Base-by-base conservation (phyloP, 2,888 invertebrate genomes). In the Taphrorychus bicolor region DNA sequence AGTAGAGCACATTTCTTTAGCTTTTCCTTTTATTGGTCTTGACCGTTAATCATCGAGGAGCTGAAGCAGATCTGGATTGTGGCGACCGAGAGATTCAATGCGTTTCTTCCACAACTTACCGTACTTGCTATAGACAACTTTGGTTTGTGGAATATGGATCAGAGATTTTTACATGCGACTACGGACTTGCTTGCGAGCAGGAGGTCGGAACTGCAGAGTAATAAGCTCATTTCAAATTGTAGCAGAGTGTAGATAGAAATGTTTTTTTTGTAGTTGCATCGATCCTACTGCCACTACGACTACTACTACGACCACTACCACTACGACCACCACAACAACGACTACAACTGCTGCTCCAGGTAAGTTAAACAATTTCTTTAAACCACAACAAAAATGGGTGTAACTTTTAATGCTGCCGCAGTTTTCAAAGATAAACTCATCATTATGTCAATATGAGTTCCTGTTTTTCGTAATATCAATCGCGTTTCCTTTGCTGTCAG, bases 261-360 rank as follows among this genome's bases (percentile, higher is more conserved):
- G 1, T 1, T 32, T 32, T 32, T 3, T 3, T 45, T 45, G 0
- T 23, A 60, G 32, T 22, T 60, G 58, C 18, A 24, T 60, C 9
- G 24, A 17, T 48, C 11, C 3, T 21, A 59, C 22, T 59, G 14
- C 58, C 11, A 32, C 32, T 11, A 65, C 59, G 41, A 65, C 53
- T 18, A 54, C 18, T 17, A n/a, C 40, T 16, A 18, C 57, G 1
- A 62, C 66, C 9, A 58, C 53, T 9, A 57, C 62, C 14, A 57
- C 57, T 5, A 56, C 51, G 17, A 17, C 59, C 5, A 41, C 52
- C 0, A 66, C 67, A 24, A 49, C 41, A 16, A 42, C 57, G n/a
- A 59, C 58, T 7, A 65, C 65, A 16, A 49, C 52, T 5, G 65
- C 5, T 23, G 17, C 65, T 7, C n/a, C 59, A 42, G 65, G 65